Evolutionary conservation across 2,113 vertebrate species (phyloP).

Genomic region (Neodontobutis hainanensis): DNA sequence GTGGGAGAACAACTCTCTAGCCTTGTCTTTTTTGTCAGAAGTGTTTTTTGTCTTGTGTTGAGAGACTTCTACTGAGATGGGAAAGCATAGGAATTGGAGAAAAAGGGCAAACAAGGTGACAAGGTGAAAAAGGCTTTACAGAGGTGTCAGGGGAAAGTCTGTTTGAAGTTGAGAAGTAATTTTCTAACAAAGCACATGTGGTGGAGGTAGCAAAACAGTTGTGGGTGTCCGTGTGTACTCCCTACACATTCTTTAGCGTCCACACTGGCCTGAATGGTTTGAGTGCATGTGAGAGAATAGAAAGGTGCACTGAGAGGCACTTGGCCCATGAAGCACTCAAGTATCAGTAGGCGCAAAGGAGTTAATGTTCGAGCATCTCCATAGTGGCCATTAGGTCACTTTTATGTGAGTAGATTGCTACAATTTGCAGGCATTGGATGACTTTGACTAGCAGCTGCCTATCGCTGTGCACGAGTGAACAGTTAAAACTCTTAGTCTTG

Average conservation of each 20-base stretch:
- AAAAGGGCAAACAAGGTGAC: constrained; percentile 49
- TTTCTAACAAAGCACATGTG: constrained; percentile 50
- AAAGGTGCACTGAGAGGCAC: constrained; percentile 52
- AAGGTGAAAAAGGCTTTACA: constrained; percentile 37
- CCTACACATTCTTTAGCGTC: constrained; percentile 41
- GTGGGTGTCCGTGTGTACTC: constrained; percentile 19
- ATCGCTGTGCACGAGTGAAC: constrained; percentile 14
- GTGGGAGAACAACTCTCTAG: constrained; percentile 30
- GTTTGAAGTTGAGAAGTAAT: constrained; percentile 67
- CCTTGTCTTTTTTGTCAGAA: constrained; percentile 50
- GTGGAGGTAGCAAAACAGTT: constrained; percentile 38
- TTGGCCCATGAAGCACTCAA: constrained; percentile 55
- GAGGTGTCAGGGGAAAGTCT: constrained; percentile 44
- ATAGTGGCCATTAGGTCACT: constrained; percentile 58
- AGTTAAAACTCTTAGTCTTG: constrained; percentile 4
- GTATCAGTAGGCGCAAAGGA: constrained; percentile 48
- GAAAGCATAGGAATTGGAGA: constrained; percentile 20
- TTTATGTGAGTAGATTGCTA: constrained; percentile 47
- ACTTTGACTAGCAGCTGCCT: constrained; percentile 24
- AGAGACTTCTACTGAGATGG: constrained; percentile 19
- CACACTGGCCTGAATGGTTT: constrained; percentile 38
- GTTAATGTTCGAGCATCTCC: constrained; percentile 50
- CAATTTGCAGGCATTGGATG: constrained; percentile 34
- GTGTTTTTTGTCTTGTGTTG: constrained; percentile 41
- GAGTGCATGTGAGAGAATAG: constrained; percentile 26